Conservation (phyloP, 2,797 vertebrate species). For the Channallabes apus region DNA sequence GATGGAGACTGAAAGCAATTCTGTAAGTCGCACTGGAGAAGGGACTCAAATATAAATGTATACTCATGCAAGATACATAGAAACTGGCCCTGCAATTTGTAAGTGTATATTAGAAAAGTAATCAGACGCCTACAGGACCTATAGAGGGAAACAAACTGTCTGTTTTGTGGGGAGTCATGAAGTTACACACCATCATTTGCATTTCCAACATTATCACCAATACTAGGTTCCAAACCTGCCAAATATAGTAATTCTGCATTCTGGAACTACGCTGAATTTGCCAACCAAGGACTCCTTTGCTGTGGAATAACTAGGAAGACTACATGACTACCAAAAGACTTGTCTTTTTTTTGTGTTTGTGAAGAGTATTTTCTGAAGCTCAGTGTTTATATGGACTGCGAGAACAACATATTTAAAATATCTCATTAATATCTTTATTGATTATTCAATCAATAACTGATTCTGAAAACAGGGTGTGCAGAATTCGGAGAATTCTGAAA, state of each 20-base stretch:
- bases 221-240: neutral
- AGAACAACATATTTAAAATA: neutral
- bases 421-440: neutral
- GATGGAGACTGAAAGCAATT: neutral
- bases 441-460: neutral
- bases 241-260: neutral
- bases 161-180: too few relatives aligned
- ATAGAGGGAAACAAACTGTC: neutral
- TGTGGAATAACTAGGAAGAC: neutral
- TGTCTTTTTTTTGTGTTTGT: neutral
- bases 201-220: neutral
- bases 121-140: neutral
- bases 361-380: neutral
- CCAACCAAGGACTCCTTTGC: neutral
- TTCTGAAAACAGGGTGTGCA: neutral
- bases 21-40: neutral
- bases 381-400: neutral
- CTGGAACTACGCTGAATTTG: neutral
- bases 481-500: neutral
- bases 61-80: neutral
- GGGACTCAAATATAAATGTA: neutral
- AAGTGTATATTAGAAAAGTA: neutral
- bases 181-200: neutral
- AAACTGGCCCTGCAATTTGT: neutral
- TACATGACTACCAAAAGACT: neutral